Base-by-base conservation (phyloP, 1,140 invertebrate genomes). In the Neodiprion fabricii region DNA sequence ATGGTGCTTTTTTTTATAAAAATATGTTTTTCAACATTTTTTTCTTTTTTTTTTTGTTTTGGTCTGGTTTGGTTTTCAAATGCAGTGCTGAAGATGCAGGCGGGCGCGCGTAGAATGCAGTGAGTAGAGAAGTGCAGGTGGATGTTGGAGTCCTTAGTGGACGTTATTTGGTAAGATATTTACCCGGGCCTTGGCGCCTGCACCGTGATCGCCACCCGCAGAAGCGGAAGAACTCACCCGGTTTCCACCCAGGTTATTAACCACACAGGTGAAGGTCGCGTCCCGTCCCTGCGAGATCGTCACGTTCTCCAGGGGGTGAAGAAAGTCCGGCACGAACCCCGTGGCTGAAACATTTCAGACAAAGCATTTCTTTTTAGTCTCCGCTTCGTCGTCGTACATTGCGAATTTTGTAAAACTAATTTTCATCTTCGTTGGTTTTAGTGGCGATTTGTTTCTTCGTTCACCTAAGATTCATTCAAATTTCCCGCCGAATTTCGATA, bases 191-290 rank as follows among this genome's bases (percentile, higher is more conserved):
- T 93, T 93, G 91, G 92, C 91, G 85, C 85, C 87, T 23, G 67
- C 67, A 85, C 83, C 81, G 81, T 86, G 86, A 87, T 86, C 85
- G 82, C 84, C 82, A 85, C 85, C 85, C 85, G 91, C 92, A 90
- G 92, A 91, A 90, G 93, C 91, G 89, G 94, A 94, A 91, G 93
- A 93, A 96, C 94, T 95, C 94, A 96, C 95, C 94, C 95, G 94
- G 91, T 96, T 95, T 92, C 95, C 94, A 85, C 95, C 95, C 84
- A 97, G 92, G 91, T 96, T 95, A 90, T 95, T 95, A 80, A 97
- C 95, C 83, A 96, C 94, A 84, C 95, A 96, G 75, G 95, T 96
- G 89, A 97, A 96, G 80, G 94, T 95, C 76, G 95, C 95, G 87
- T 96, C 95, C 80, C 95, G 90, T 71, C 95, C 95, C 86, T 96